Conservation (phyloP, 2,888 invertebrate species). For the Ophion slaviceki region DNA sequence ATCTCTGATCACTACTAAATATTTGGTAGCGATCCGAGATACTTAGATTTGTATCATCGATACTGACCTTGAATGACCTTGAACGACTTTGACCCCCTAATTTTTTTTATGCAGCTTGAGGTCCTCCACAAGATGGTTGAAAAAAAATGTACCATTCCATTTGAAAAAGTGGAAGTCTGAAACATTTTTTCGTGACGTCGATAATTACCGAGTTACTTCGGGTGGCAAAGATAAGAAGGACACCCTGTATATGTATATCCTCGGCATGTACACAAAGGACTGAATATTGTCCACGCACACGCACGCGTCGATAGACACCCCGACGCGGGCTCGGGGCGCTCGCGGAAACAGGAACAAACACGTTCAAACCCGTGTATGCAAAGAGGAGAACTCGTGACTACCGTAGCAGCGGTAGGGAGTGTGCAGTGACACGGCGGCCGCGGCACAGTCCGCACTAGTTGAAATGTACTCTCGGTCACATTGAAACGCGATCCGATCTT, state of each 20-base stretch:
- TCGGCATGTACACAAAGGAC: constrained; percentile 9
- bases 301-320: constrained; percentile 4
- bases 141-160: too few relatives aligned
- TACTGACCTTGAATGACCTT: too few relatives aligned
- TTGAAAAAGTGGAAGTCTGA: too few relatives aligned
- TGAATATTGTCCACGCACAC: constrained; percentile 12
- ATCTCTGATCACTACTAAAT: too few relatives aligned
- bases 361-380: constrained; percentile 43
- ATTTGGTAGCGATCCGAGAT: too few relatives aligned
- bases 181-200: too few relatives aligned
- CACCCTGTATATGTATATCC: not conserved
- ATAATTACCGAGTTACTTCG: too few relatives aligned
- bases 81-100: too few relatives aligned
- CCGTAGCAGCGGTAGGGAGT: constrained; percentile 38
- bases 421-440: constrained; percentile 62
- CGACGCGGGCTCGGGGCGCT: not conserved
- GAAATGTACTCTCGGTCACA: constrained; percentile 64
- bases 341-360: constrained; percentile 27
- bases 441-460: constrained; percentile 57
- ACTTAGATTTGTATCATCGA: too few relatives aligned
- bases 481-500: constrained; percentile 65
- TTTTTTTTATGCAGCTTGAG: too few relatives aligned
- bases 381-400: constrained; percentile 50
- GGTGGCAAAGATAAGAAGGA: too few relatives aligned
- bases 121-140: too few relatives aligned